Percentiles rank a stretch among this genome's conserved stretches.
These are phyloP conservation scores for Neomorphus geoffroyi DNA, from an alignment of 2,797 vertebrate species.

Conservation along the genomic window DNA sequence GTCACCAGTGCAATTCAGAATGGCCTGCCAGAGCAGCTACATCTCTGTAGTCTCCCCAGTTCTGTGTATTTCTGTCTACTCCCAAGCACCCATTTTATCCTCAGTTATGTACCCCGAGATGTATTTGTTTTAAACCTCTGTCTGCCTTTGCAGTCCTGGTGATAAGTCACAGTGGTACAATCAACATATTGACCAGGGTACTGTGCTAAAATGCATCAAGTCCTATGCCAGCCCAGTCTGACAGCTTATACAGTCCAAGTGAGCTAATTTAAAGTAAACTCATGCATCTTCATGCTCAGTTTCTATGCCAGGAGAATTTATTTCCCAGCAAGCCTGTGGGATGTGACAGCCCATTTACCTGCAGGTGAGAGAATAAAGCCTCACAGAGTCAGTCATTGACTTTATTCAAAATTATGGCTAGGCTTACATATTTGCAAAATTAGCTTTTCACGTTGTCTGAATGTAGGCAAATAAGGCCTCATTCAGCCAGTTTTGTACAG, in stretches of 20 bases:
- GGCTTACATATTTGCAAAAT: neutral
- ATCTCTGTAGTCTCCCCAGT: neutral
- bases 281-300: neutral
- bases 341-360: neutral
- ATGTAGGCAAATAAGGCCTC: neutral
- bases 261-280: neutral
- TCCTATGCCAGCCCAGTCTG: neutral
- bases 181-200: neutral
- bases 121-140: neutral
- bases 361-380: neutral
- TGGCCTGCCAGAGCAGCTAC: neutral
- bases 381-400: neutral
- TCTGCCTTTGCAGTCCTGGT: neutral
- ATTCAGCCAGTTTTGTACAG: neutral
- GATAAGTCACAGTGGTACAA: neutral
- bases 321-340: neutral
- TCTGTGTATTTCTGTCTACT: neutral
- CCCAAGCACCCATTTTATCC: neutral
- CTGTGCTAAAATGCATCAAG: neutral
- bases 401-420: neutral
- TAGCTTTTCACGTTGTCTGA: neutral
- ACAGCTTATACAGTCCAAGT: neutral
- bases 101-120: neutral
- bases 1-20: neutral
- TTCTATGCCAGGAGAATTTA: neutral